Conservation (phyloP, 2,888 invertebrate genomes). For the Ferrisia virgata region DNA sequence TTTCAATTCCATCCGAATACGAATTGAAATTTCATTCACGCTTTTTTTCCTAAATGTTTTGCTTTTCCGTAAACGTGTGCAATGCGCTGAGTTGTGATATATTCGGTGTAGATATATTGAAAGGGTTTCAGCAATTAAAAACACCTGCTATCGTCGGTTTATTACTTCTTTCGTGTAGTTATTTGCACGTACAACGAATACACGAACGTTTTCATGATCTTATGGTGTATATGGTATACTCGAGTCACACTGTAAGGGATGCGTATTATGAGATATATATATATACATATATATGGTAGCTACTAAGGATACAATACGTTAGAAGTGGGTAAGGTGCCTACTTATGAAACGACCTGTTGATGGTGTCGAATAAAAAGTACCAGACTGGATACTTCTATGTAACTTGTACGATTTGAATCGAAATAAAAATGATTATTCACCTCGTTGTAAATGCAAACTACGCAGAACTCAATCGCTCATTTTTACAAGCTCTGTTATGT, state of each 20-base stretch:
- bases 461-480: too few relatives aligned
- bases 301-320: too few relatives aligned
- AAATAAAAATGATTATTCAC: too few relatives aligned
- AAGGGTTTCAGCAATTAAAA: not conserved
- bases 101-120: not conserved
- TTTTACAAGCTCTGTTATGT: too few relatives aligned
- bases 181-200: not conserved
- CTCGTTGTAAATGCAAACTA: too few relatives aligned
- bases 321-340: not conserved
- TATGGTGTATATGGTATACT: not conserved
- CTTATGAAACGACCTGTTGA: not conserved
- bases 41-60: not conserved
- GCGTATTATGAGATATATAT: not conserved
- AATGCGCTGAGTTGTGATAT: not conserved
- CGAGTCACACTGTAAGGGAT: not conserved
- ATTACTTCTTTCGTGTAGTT: not conserved
- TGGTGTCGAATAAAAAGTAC: not conserved
- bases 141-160: conserved; percentile 8
- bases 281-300: too few relatives aligned
- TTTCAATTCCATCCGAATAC: not conserved
- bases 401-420: too few relatives aligned
- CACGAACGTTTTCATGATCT: not conserved
- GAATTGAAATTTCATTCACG: conserved; percentile 17
- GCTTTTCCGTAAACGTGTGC: not conserved
- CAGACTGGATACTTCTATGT: too few relatives aligned